A percentile compares a stretch with the other conserved stretches of the same genome.
These are phyloP conservation scores for Drosophila yooni DNA, from an alignment of 2,888 invertebrate species.

Conservation along the genomic window DNA sequence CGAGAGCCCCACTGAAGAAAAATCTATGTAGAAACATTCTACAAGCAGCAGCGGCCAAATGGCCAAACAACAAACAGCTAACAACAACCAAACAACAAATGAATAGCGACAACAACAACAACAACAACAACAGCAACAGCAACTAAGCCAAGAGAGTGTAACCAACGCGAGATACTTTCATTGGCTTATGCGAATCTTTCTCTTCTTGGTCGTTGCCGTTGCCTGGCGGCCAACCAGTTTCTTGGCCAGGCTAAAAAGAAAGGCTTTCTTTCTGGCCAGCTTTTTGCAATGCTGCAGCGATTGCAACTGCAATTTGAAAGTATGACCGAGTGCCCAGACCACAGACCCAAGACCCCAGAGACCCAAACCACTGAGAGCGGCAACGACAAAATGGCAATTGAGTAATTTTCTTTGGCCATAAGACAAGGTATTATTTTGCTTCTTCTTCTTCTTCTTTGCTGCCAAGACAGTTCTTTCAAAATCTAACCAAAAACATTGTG, in stretches of 20 bases:
- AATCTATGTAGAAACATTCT: conserved; percentile 79
- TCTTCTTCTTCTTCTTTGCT: conserved; percentile 27
- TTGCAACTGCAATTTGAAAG: conserved; percentile 75
- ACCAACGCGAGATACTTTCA: conserved; percentile 71
- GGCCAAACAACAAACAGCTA: conserved; percentile 21
- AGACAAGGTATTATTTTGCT: not conserved
- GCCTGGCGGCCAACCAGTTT: conserved; percentile 72
- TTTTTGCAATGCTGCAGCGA: conserved; percentile 43
- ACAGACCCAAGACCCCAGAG: conserved; percentile 22
- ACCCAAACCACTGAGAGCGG: conserved; percentile 13
- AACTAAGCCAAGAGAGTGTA: conserved; percentile 65
- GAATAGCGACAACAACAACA: not conserved
- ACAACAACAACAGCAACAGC: conserved; percentile 16
- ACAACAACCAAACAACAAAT: conserved; percentile 11
- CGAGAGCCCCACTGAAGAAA: conserved; percentile 48
- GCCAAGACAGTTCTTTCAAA: conserved; percentile 40
- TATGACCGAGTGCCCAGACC: conserved; percentile 69
- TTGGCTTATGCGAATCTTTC: conserved; percentile 72
- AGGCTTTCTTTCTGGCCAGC: conserved; percentile 80
- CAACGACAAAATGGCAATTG: conserved; percentile 47
- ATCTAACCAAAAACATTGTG: conserved; percentile 56
- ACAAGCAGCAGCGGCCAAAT: conserved; percentile 34
- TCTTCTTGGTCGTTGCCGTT: conserved; percentile 35
- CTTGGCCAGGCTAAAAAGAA: conserved; percentile 77
- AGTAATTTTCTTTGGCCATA: conserved; percentile 55